These are phyloP conservation scores for Typhlomys cinereus DNA, from an alignment of 2,113 vertebrate species.

Conservation along the genomic window DNA sequence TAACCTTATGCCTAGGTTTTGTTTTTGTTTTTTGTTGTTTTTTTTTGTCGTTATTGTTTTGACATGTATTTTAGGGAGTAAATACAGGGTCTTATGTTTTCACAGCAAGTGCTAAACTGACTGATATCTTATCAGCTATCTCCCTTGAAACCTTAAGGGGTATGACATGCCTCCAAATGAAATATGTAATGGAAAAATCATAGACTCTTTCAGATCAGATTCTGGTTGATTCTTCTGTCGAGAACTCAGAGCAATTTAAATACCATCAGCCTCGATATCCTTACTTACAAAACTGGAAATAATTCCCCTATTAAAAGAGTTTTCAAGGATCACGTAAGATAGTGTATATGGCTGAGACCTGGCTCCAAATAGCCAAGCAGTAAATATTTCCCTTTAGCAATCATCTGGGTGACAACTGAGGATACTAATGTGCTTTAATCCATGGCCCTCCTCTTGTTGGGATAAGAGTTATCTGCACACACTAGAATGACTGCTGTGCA, in stretches of 20 bases:
- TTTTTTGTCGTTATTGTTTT: too few species aligned
- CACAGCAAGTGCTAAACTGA: too few species aligned
- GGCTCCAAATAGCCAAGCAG: neutral
- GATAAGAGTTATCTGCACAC: neutral
- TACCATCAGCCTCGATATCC: neutral
- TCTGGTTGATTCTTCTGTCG: conserved; percentile 2
- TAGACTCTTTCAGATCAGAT: neutral
- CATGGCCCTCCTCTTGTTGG: neutral
- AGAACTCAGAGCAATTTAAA: conserved; percentile 18
- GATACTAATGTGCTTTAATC: neutral
- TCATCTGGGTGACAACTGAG: neutral
- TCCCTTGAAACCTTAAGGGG: too few species aligned
- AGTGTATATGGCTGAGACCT: neutral
- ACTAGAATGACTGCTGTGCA: neutral
- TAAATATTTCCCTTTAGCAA: neutral
- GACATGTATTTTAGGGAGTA: too few species aligned
- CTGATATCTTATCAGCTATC: too few species aligned
- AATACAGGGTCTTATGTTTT: too few species aligned
- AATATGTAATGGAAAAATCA: conserved; percentile 36
- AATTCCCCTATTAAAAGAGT: neutral
- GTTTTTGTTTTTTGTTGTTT: conserved; percentile 21
- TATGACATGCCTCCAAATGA: neutral
- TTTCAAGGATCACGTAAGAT: neutral
- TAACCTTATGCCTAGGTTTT: too few species aligned
- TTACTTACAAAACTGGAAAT: conserved; percentile 31